Conservation (phyloP, 2,797 vertebrate genomes). For the Lagorchestes hirsutus region DNA sequence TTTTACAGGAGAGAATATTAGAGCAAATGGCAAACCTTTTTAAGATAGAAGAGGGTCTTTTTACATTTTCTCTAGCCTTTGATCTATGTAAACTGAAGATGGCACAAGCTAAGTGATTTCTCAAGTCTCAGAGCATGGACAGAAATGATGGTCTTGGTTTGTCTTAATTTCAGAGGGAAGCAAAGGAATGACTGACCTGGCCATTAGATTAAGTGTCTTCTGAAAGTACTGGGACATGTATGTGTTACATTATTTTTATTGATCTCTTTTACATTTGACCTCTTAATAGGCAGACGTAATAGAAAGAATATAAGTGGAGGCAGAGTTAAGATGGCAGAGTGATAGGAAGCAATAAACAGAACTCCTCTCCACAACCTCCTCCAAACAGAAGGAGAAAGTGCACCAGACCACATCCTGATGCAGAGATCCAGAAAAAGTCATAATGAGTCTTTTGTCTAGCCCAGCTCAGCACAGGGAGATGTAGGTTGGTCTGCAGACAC, state of each 20-base stretch:
- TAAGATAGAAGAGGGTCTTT: background rate
- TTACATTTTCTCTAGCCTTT: background rate
- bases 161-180: background rate
- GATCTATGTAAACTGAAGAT: background rate
- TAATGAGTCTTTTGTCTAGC: background rate
- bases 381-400: background rate
- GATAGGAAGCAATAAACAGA: background rate
- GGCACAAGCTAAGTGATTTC: background rate
- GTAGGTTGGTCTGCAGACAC: background rate
- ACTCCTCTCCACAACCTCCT: background rate
- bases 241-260: background rate
- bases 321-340: background rate
- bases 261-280: background rate
- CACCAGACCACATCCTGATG: background rate
- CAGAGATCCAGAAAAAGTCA: background rate
- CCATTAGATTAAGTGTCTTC: background rate
- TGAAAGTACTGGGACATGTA: background rate
- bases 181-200: background rate
- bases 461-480: background rate
- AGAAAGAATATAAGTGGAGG: background rate
- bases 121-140: background rate
- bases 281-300: background rate
- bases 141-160: background rate
- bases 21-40: background rate
- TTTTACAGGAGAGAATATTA: background rate